These are phyloP conservation scores for Rhipidura dahli DNA, from an alignment of 2,113 vertebrate genomes.

Conservation along the genomic window DNA sequence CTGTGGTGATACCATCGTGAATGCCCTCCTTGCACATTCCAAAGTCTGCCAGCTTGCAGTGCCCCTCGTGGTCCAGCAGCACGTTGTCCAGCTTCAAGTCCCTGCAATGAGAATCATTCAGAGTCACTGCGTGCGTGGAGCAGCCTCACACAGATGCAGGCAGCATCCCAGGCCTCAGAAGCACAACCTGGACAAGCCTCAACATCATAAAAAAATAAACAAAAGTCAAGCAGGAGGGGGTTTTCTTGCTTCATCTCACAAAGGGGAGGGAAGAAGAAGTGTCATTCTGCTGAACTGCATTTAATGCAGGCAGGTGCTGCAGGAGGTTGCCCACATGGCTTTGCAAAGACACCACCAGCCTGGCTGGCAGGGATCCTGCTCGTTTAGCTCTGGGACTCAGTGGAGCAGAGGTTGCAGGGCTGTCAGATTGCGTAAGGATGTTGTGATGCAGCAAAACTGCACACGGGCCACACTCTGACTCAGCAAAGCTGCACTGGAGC, in stretches of 20 bases:
- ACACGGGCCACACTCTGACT: neutral
- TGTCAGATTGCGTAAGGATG: neutral
- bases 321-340: neutral
- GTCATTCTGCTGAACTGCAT: neutral
- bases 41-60: conserved; percentile 98
- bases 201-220: neutral
- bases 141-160: neutral
- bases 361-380: neutral
- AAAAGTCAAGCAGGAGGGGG: neutral
- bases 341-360: conserved; percentile 5
- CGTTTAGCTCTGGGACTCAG: neutral
- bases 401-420: conserved; percentile 35
- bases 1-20: conserved; percentile 83
- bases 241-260: neutral
- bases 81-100: conserved; percentile 97
- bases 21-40: conserved; percentile 99
- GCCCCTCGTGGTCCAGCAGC: conserved; percentile 91
- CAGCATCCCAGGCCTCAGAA: neutral
- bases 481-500: neutral
- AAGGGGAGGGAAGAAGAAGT: neutral
- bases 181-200: neutral
- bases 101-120: conserved; percentile 68
- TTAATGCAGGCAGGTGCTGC: neutral
- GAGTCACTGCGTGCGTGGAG: neutral
- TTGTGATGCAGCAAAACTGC: neutral